Evolutionary conservation across 1,140 invertebrate species (phyloP), one percentile per base, ranked within the genome.

Genomic region (Nephila pilipes): DNA sequence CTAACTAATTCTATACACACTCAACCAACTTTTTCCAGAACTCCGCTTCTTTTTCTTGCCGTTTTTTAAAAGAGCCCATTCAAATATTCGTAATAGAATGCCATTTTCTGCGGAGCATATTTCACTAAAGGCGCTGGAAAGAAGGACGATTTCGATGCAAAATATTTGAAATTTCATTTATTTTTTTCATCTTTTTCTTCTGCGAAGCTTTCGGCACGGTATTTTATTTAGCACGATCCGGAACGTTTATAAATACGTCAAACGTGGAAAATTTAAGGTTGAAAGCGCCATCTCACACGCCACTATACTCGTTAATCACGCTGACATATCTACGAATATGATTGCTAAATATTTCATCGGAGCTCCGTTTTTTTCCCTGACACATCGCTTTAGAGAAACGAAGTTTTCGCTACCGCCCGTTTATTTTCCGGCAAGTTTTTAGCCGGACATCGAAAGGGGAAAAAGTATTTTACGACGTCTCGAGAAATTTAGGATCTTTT

Each of bases 261-360:
- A 12, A 81, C 2, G 38, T n/a, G 20, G 20, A 36, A 38, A 81
- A 81, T 46, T 54, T 54, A 14, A 54, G 80, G 80, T 10, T 20
- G 46, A 22, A 54, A 81, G 46, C 80, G 38, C 38, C 80, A 46
- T 81, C 80, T 81, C 4, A 8, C 25, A 4, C 25, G 14, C 29
- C 38, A 2, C 10, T 20, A 81, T 22, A 6, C 20, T 25, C n/a
- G 54, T 81, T 81, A 81, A 81, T 81, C 80, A 81, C 20, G 38
- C 10, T 81, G 80, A 54, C 46, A 55, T 38, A 81, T 4, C 38
- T 12, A n/a, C 38, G n/a, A 81, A 81, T 81, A 55, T 29, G 80
- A 46, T 81, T 81, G 46, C 38, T 81, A 81, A 81, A 81, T 81
- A 81, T 81, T 81, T 81, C 80, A 81, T 54, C 38, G 22, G 80